These are phyloP conservation scores for Mellivora capensis DNA, from an alignment of 2,113 vertebrate genomes.

Conservation along the genomic window DNA sequence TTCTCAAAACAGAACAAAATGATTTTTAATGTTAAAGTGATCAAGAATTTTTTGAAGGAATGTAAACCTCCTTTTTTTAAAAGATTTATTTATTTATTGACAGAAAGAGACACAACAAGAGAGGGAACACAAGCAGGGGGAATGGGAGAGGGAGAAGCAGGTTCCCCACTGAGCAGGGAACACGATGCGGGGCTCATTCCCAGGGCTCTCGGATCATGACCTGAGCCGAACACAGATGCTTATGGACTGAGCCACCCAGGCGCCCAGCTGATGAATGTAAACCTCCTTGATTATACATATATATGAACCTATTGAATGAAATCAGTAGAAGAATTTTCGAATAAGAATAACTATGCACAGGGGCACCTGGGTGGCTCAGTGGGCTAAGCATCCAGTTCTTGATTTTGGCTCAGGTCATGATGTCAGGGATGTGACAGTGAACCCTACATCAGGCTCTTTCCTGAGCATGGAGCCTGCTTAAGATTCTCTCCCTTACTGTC, in stretches of 20 bases:
- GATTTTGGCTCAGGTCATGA: neutral
- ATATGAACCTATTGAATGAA: neutral
- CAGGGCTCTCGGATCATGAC: too few species aligned
- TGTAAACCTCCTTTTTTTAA: neutral
- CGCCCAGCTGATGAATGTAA: neutral
- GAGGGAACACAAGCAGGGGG: too few species aligned
- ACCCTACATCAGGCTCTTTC: neutral
- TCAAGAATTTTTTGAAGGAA: neutral
- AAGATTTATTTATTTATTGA: too few species aligned
- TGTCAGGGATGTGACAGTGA: neutral
- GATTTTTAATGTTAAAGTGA: neutral
- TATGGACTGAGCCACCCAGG: too few species aligned
- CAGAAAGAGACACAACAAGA: too few species aligned
- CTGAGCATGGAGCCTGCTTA: neutral
- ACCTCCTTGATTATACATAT: neutral
- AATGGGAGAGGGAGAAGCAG: too few species aligned
- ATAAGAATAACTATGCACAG: neutral
- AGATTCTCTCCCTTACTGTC: neutral
- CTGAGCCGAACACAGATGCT: too few species aligned
- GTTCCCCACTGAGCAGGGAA: too few species aligned
- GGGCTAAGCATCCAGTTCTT: neutral
- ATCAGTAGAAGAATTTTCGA: neutral
- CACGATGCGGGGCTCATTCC: too few species aligned
- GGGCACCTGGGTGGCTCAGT: neutral
- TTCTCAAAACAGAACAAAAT: neutral